Base-by-base conservation (phyloP, 2,113 vertebrate species). In the Diadophis punctatus region DNA sequence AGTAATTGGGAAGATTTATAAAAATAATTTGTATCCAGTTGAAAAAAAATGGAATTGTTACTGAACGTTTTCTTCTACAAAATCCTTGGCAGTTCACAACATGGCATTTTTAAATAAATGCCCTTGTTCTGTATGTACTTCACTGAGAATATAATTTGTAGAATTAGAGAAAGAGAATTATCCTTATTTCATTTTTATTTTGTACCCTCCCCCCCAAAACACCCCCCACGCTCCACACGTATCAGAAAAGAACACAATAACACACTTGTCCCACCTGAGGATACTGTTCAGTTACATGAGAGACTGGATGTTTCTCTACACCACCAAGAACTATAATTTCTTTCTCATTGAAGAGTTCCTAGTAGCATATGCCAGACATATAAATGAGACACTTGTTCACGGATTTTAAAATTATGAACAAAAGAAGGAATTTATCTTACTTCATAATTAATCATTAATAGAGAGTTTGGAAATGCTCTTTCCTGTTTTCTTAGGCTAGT, bases 221-320 rank as follows among this genome's bases (percentile, higher is more conserved):
- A 20, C 7, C 1, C 1, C n/a, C 30, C 52, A 34, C 11, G 7
- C 16, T 46, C 43, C 23, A 87, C n/a, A 27, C 16, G 48, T 74
- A 55, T 14, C 43, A 3, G 58, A 43, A 86, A 86, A 34, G 56
- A 30, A 7, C 46, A 88, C 91, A 90, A 9, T 94, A 85, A 93
- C 63, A 89, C 92, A 94, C 49, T 91, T 91, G 10, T 85, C 90
- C 95, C 96, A 97, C 96, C 96, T 97, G 97, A 97, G 96, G 96
- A 94, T 96, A 97, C 91, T 96, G 84, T 96, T 96, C 96, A 97
- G 96, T 97, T 97, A 96, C 90, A 93, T 96, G 95, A 95, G 46
- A 90, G 85, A 25, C 86, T 92, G 48, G 48, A 88, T 92, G 53
- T 34, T 92, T 55, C 39, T 60, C 53, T 43, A 86, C 22, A 86